Evolutionary conservation across 2,888 invertebrate species (phyloP), one percentile per base, ranked within the genome.

Genomic region (Drosophila quasianomalipes): DNA sequence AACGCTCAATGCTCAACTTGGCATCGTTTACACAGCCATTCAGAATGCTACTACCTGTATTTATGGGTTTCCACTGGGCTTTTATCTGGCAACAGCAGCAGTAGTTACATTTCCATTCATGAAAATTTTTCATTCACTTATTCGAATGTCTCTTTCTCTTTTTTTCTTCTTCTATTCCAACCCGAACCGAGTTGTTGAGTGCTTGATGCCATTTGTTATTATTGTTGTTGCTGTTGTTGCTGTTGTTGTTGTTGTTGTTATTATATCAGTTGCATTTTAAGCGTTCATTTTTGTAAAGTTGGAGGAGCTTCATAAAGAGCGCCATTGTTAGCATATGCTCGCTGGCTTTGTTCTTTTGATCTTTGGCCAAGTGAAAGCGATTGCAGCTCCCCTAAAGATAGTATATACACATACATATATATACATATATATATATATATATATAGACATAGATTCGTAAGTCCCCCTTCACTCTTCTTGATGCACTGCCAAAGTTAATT

Each of bases 71-170:
- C 75, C 83, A 78, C 81, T 72, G 79, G 88, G 85, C 85, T 85
- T 85, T 85, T 85, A 85, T 85, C 85, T 89, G 54, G 59, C 39
- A 73, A 61, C 39, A 44, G 67, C 67, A 71, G 47, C 80, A 79
- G 82, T 85, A 90, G 90, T 85, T 89, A 70, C 90, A 90, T 90
- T 85, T 83, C 84, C 86, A 90, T 86, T 86, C 86, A 90, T 82
- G 78, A 89, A 82, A 81, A 90, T 77, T 76, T 89, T 90, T 88
- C 90, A 90, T 86, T 90, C 86, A 90, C 82, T 90, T 86, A 85
- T 76, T 54, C 72, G 60, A 61, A 60, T 64, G 28, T 51, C 57
- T 53, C 37, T 39, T 26, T 39, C 51, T 33, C 30, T 19, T 52
- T 7, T 30, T 7, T 30, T 60, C 6, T 19, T 31, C 41, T 37